Evolutionary conservation across 2,888 invertebrate genomes (phyloP).

Genomic region (Thymelicus sylvestris): DNA sequence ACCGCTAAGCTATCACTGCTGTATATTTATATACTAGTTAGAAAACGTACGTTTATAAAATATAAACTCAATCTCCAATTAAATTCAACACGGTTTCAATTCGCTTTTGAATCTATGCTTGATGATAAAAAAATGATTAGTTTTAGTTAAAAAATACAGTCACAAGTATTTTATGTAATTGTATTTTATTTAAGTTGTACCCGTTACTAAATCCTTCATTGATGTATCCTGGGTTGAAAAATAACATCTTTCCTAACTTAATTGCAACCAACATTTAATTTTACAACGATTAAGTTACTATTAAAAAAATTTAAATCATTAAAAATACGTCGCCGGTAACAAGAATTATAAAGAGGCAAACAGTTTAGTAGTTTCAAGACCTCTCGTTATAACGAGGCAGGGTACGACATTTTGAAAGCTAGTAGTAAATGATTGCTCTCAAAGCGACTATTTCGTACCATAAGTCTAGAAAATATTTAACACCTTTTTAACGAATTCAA

Average conservation of each 20-base stretch:
- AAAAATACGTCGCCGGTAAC: not conserved
- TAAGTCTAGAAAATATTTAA: not conserved
- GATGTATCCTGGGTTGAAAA: too few species aligned
- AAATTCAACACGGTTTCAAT: not conserved
- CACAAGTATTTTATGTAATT: too few species aligned
- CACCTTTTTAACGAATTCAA: too few species aligned
- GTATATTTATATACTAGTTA: too few species aligned
- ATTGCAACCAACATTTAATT: not conserved
- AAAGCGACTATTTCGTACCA: not conserved
- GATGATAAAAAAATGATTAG: not conserved
- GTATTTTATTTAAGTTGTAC: too few species aligned
- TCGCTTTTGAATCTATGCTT: constrained; percentile 5
- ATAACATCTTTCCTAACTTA: not conserved
- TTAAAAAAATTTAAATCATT: not conserved
- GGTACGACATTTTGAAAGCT: constrained; percentile 19
- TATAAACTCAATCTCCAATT: too few species aligned
- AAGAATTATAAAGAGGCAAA: constrained; percentile 17
- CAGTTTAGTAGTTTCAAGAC: constrained; percentile 22
- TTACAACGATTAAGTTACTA: not conserved
- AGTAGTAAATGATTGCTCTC: not conserved
- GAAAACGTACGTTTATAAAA: too few species aligned
- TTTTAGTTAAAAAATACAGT: too few species aligned
- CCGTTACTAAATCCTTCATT: too few species aligned
- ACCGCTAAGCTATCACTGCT: too few species aligned
- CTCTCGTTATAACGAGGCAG: constrained; percentile 26